Percentiles rank a stretch among this genome's conserved stretches.
These are phyloP conservation scores for Cephus sareptanus DNA, from an alignment of 2,888 invertebrate species.

Conservation along the genomic window DNA sequence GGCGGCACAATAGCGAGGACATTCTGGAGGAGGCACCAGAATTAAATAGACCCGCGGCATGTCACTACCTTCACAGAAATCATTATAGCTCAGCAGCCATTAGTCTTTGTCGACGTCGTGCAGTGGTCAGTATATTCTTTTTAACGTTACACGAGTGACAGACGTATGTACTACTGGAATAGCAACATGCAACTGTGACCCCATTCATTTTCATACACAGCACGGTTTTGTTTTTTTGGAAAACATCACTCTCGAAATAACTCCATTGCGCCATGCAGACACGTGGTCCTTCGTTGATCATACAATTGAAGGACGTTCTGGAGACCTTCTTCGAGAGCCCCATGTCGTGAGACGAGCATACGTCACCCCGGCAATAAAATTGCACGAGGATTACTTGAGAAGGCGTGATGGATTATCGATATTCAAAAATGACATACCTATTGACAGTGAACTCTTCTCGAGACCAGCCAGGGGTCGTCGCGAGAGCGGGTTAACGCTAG, in stretches of 20 bases:
- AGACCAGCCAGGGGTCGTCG: constrained; percentile 21
- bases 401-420: constrained; percentile 17
- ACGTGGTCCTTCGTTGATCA: constrained; percentile 26
- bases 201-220: constrained; percentile 63
- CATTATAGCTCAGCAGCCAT: constrained; percentile 73
- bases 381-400: constrained; percentile 12
- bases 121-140: constrained; percentile 69
- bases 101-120: constrained; percentile 74
- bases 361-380: constrained; percentile 57
- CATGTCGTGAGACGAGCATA: constrained; percentile 72
- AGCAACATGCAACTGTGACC: constrained; percentile 14
- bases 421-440: constrained; percentile 26
- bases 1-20: constrained; percentile 67
- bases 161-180: constrained; percentile 9
- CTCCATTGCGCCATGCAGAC: constrained; percentile 68
- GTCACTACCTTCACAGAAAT: constrained; percentile 76
- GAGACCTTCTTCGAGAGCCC: constrained; percentile 64
- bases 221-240: constrained; percentile 76
- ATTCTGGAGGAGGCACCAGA: constrained; percentile 41
- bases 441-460: constrained; percentile 15
- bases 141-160: constrained; percentile 8
- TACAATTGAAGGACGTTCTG: constrained; percentile 33
- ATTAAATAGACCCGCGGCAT: constrained; percentile 64
- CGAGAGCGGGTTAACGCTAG: constrained; percentile 70
- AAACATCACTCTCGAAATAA: constrained; percentile 77